phyloP scores from a whole-genome alignment of 2,797 vertebrate species.

The Smutsia gigantea region DNA sequence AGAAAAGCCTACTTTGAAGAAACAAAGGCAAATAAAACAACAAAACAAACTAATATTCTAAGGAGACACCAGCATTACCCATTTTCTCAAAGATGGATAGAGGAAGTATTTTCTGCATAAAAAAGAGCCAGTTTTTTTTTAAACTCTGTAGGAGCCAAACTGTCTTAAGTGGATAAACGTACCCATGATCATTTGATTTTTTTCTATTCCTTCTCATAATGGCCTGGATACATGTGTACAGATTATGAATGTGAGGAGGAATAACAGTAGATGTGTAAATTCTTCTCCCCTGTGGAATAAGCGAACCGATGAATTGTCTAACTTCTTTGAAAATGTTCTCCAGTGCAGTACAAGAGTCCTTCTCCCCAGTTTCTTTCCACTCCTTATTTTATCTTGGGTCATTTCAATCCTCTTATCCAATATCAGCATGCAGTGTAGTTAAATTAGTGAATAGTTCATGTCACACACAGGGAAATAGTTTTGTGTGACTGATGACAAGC shows the following conservation, averaged over 20 bases:
- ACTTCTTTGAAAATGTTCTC: not conserved
- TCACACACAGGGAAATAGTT: not conserved
- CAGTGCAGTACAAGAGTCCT: not conserved
- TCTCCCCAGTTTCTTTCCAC: not conserved
- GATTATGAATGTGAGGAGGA: not conserved
- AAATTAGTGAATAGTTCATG: conserved; percentile 34
- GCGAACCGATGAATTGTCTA: not conserved
- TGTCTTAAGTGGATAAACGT: not conserved
- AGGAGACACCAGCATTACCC: not conserved
- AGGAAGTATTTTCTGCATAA: not conserved
- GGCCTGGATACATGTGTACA: not conserved
- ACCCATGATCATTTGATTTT: not conserved
- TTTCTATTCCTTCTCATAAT: not conserved
- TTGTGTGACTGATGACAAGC: conserved; percentile 10
- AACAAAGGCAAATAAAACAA: not conserved
- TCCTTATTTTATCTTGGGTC: not conserved
- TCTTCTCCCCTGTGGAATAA: not conserved
- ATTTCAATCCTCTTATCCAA: not conserved
- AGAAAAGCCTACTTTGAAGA: not conserved
- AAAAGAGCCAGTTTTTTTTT: not conserved
- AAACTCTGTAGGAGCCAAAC: not conserved
- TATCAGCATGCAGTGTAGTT: not conserved
- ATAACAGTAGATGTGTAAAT: not conserved
- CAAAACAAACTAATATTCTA: not conserved
- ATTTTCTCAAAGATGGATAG: not conserved